These are phyloP conservation scores for Hirtodrosophila alboralis DNA, from an alignment of 2,888 invertebrate species.

Conservation along the genomic window DNA sequence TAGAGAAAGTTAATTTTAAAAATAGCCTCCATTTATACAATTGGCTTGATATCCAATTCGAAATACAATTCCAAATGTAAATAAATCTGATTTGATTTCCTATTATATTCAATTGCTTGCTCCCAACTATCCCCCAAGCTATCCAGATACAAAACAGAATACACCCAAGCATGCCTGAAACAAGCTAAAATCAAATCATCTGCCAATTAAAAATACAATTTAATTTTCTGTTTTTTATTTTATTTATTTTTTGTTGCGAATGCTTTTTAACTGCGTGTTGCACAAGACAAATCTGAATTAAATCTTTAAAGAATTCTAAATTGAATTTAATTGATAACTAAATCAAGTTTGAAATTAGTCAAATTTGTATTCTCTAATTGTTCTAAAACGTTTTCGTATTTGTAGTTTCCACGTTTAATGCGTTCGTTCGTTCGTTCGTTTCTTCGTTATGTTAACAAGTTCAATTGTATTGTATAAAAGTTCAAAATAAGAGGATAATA, in stretches of 20 bases:
- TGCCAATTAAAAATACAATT: too few species aligned
- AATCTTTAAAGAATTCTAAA: not conserved
- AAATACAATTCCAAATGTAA: too few species aligned
- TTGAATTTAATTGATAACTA: not conserved
- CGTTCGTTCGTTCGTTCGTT: slow-evolving; percentile 52
- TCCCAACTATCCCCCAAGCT: too few species aligned
- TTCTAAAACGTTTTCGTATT: slow-evolving; percentile 32
- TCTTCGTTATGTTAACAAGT: slow-evolving; percentile 53
- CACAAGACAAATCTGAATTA: slow-evolving; percentile 4
- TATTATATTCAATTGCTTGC: slow-evolving; percentile 14
- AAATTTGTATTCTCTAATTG: slow-evolving; percentile 8
- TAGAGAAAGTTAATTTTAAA: slow-evolving; percentile 19
- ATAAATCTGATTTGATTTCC: too few species aligned
- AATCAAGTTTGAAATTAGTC: slow-evolving; percentile 6
- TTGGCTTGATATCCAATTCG: too few species aligned
- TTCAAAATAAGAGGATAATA: too few species aligned
- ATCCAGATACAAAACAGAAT: too few species aligned
- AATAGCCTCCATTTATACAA: not conserved
- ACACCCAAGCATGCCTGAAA: too few species aligned
- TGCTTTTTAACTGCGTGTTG: slow-evolving; percentile 28
- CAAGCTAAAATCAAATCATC: too few species aligned
- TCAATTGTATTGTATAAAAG: slow-evolving; percentile 36
- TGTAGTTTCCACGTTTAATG: slow-evolving; percentile 62
- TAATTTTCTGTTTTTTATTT: too few species aligned
- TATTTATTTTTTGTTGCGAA: slow-evolving; percentile 27